Base-by-base conservation (phyloP, 2,797 vertebrate species). In the Avahi laniger region DNA sequence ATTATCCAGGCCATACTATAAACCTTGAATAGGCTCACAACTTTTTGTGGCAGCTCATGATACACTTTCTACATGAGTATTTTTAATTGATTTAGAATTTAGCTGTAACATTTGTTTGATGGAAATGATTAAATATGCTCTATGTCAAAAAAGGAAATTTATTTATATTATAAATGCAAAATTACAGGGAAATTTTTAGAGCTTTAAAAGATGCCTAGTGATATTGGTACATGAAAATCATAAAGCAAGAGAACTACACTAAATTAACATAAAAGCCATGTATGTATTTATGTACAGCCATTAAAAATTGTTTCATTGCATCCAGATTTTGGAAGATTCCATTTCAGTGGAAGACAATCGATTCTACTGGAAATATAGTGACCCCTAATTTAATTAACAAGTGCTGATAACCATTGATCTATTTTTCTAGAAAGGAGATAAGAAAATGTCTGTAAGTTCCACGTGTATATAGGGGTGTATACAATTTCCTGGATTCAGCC, bases 11-110 rank as follows among this genome's bases (percentile, higher is more conserved):
- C 35, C 78, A 50, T 38, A 57, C 59, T 5, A 61, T n/a, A 67
- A 69, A 79, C 46, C n/a, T 72, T n/a, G 15, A 78, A 52, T 50
- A 54, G 15, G 46, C 38, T 57, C 33, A 24, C 67, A 63, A 65
- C 38, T 87, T 95, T 54, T 83, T 38, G 33, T 72, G 54, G 10
- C 15, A 24, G 18, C 24, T 81, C n/a, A 26, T 35, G 54, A 48
- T 61, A 63, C 17, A 61, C 2, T 38, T 88, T 63, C 43, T 33
- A 50, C 5, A 4, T 61, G 35, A 57, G 14, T 20, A 35, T 52
- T 95, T 94, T 84, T 83, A 84, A n/a, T 50, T 43, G 50, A 61
- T 18, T 73, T 76, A 84, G n/a, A 75, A 69, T 63, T 81, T 75
- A 61, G 57, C 72, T 50, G 1, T 30, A 59, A 85, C 17, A 50